phyloP scores from a whole-genome alignment of 2,113 vertebrate genomes.

The Pithys albifrons region DNA sequence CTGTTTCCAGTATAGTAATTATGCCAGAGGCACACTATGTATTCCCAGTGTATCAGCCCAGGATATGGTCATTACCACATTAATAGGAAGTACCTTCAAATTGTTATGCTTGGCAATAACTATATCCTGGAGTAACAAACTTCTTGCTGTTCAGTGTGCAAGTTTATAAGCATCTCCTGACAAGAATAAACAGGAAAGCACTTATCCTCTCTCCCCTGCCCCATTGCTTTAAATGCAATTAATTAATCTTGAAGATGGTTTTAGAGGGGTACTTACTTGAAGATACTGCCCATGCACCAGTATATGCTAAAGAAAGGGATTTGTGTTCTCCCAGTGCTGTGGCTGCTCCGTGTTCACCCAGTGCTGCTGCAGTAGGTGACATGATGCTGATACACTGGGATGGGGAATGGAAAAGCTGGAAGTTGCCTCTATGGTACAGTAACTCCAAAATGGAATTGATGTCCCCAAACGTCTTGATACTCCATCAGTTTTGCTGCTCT shows the following conservation, averaged over 20 bases:
- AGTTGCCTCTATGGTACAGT: neutral
- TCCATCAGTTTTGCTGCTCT: neutral
- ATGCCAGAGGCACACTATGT: neutral
- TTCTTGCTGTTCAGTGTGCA: neutral
- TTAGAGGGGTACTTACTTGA: neutral
- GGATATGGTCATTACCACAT: neutral
- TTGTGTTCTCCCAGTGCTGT: neutral
- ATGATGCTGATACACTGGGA: rapidly evolving
- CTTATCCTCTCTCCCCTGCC: rapidly evolving
- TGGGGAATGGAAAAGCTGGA: neutral
- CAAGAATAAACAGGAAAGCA: neutral
- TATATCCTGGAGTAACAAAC: neutral
- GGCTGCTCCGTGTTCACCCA: neutral
- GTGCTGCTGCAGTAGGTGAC: neutral
- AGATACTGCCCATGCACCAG: neutral
- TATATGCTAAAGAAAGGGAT: neutral
- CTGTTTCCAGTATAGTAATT: neutral
- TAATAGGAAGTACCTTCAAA: slow-evolving; percentile 11
- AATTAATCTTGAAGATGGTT: neutral
- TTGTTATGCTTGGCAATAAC: slow-evolving; percentile 6
- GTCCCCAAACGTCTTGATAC: neutral
- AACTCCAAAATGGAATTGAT: rapidly evolving
- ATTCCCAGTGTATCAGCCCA: neutral
- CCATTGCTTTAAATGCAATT: neutral
- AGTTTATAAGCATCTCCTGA: neutral